Evolutionary conservation across 2,888 invertebrate genomes (phyloP), one percentile per base, ranked within the genome.

Genomic region (Ceriagrion tenellum): DNA sequence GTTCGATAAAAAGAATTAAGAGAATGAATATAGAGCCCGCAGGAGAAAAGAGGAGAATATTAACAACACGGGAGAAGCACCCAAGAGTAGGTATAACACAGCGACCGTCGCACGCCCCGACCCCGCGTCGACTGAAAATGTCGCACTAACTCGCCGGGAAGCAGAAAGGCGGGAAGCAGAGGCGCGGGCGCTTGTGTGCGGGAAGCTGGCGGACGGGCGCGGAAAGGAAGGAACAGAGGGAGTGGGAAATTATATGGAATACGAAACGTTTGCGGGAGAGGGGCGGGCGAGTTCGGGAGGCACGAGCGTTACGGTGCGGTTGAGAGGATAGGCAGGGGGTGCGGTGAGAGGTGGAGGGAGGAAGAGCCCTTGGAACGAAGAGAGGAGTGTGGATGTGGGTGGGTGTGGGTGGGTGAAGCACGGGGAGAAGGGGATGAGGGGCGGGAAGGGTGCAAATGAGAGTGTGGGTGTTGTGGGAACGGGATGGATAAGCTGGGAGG

Each of bases 271-370:
- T 56, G n/a, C 18, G 89, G 26, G 47, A 23, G 69, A 26, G 18
- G 47, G 35, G 47, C 12, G 69, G 69, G 35, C 30, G 59, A 63
- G 30, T 63, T 93, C 69, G 13, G 93, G 93, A 63, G 69, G 69
- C 93, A 74, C 69, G 93, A 63, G 93, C 93, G 93, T 69, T 69
- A 69, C 93, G 91, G 91, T 47, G 69, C 47, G 93, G 63, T 63
- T 40, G 40, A 47, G 69, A 93, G 69, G n/a, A 81, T 18, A 35
- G 47, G 47, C 47, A 16, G 35, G 91, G 26, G 35, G 91, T 40
- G 35, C 40, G 59, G 30, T 40, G 63, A 20, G 69, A 13, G 59
- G 56, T 20, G 90, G 26, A 20, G 90, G 59, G 30, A 59, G 55
- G 90, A 40, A 47, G 35, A 40, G 69, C 26, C 16, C 47, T 12